Evolutionary conservation across 2,888 invertebrate genomes (phyloP), one percentile per base, ranked within the genome.

Genomic region (Phrixothrix hirtus): DNA sequence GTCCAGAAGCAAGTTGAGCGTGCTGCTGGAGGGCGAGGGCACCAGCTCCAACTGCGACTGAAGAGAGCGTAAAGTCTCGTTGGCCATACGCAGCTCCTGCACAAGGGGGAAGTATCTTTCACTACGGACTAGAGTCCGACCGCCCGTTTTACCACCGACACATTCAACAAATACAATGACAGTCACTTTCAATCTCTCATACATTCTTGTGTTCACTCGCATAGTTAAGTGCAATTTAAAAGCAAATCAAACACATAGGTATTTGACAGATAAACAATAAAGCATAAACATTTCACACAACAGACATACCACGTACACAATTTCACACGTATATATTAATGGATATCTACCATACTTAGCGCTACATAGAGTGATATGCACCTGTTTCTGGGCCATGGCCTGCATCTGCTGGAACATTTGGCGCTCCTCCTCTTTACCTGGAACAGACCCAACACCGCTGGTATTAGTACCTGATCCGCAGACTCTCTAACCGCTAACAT

Each of bases 361-460:
- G 34, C 45, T 51, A 51, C 46, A 31, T 12, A 29, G 26, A 26
- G 34, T 38, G 44, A 48, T 72, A 74, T 69, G 79, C 84, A 94
- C 94, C 92, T 94, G 94, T 83, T 94, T 94, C 78, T 94, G 94
- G 73, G 93, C 93, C 90, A 93, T 88, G 67, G 92, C 90, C 78
- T 94, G 94, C 92, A 94, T 93, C 81, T 94, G 94, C 80, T 94
- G 93, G 79, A 94, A 91, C 92, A 94, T 93, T 81, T 91, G 90
- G 68, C 93, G 84, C 80, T 94, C 94, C 79, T 94, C 93, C 80
- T 94, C 94, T 84, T 94, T 94, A 77, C 93, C 93, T 93, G 84
- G 77, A 84, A 82, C 81, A 81, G 67, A 74, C 60, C 69, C 70
- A 72, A 72, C 64, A 72, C 66, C 70, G 52, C 54, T 58, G 64